Conservation (phyloP, 2,888 invertebrate species). For the Coelopa pilipes region DNA sequence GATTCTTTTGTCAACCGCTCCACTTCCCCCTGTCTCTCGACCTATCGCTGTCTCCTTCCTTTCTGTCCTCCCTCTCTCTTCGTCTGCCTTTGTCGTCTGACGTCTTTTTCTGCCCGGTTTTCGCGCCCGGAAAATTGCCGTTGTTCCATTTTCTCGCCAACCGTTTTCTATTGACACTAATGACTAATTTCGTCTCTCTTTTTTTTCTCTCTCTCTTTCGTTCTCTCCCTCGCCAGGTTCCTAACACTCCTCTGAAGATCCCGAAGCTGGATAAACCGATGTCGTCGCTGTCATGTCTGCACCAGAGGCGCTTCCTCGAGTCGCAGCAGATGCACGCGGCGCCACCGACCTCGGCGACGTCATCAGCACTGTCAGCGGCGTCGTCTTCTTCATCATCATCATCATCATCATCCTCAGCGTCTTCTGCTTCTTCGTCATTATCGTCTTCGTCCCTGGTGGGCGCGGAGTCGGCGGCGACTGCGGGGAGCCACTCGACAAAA, state of each 20-base stretch:
- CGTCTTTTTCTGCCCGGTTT: slow-evolving; percentile 17
- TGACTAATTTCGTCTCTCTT: slow-evolving; percentile 35
- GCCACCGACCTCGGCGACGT: slow-evolving; percentile 30
- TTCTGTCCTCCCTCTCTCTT: not conserved
- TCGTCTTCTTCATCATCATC: slow-evolving; percentile 23
- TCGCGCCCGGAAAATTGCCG: not conserved
- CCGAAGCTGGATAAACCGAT: slow-evolving; percentile 53
- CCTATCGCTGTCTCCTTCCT: slow-evolving; percentile 21
- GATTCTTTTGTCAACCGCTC: not conserved
- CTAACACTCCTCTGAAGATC: slow-evolving; percentile 64
- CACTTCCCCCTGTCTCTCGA: slow-evolving; percentile 15
- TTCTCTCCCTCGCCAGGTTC: slow-evolving; percentile 60
- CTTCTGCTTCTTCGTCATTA: too few species aligned
- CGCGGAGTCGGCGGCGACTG: slow-evolving; percentile 9
- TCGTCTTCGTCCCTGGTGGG: slow-evolving; percentile 8
- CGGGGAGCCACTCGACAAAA: slow-evolving; percentile 25
- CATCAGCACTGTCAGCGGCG: slow-evolving; percentile 21
- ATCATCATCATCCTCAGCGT: slow-evolving; percentile 1
- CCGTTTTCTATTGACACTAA: slow-evolving; percentile 23
- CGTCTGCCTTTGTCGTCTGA: slow-evolving; percentile 7
- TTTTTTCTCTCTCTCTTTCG: slow-evolving; percentile 42
- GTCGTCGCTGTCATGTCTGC: slow-evolving; percentile 57
- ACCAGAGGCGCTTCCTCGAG: slow-evolving; percentile 63
- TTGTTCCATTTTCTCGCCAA: not conserved
- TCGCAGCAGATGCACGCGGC: slow-evolving; percentile 55